A percentile compares a stretch with the other conserved stretches of the same genome.
Conservation (phyloP, 2,888 invertebrate species). For the Fragum fragum region DNA sequence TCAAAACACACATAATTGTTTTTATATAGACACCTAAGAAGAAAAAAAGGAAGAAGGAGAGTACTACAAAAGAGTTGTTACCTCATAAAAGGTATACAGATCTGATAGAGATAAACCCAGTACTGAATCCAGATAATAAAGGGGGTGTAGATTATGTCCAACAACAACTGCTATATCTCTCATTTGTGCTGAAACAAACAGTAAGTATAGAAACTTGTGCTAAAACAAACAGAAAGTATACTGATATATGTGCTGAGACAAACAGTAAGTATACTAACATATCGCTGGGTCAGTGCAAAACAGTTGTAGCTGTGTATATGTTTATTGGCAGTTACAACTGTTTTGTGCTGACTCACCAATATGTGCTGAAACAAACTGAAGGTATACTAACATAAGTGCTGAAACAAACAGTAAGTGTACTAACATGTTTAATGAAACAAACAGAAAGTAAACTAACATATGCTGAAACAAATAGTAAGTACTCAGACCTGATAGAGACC, state of each 20-base stretch:
- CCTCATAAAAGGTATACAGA: conserved; percentile 25
- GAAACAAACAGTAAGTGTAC: too few species aligned
- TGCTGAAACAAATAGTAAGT: too few species aligned
- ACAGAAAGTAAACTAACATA: too few species aligned
- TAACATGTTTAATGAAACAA: too few species aligned
- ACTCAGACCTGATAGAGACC: conserved; percentile 5
- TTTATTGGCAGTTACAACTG: too few species aligned
- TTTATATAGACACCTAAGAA: conserved; percentile 5
- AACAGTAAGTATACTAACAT: neutral
- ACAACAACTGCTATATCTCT: conserved; percentile 6
- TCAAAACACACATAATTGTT: too few species aligned
- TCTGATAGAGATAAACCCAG: neutral
- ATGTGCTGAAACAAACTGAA: too few species aligned
- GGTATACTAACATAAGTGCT: too few species aligned
- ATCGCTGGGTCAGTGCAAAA: too few species aligned
- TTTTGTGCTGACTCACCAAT: too few species aligned
- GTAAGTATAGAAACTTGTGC: neutral
- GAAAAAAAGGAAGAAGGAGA: neutral
- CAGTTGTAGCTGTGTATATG: too few species aligned
- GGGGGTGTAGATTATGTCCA: neutral
- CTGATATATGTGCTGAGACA: conserved; percentile 16
- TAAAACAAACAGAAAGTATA: too few species aligned
- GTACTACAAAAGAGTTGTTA: neutral
- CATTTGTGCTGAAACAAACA: neutral
- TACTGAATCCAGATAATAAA: neutral